phyloP scores from a whole-genome alignment of 2,888 invertebrate genomes.

The Tineola bisselliella region DNA sequence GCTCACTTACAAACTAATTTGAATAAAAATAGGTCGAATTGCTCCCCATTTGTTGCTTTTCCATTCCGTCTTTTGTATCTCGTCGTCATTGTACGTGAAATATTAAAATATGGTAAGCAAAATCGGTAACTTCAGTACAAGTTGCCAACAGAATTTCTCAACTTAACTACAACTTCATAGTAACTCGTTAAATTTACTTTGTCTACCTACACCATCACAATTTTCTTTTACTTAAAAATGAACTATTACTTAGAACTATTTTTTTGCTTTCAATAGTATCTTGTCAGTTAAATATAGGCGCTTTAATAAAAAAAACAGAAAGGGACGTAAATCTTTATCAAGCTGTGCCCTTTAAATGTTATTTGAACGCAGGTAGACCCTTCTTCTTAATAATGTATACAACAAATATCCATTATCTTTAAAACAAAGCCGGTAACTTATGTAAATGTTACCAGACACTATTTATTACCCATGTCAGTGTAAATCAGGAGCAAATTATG shows the following conservation, averaged over 20 bases:
- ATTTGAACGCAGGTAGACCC: neutral
- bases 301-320: neutral
- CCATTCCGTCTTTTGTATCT: conserved; percentile 47
- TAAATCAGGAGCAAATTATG: neutral
- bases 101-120: conserved; percentile 56
- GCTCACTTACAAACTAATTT: conserved; percentile 51
- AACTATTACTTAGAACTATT: neutral
- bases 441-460: too few species aligned
- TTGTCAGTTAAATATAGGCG: neutral
- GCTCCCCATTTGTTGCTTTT: conserved; percentile 48
- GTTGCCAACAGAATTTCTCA: conserved; percentile 25
- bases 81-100: conserved; percentile 37
- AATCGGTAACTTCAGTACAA: conserved; percentile 37
- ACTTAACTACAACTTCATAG: conserved; percentile 18
- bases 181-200: conserved; percentile 19
- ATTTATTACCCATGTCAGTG: too few species aligned
- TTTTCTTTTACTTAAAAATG: neutral
- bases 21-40: conserved; percentile 53
- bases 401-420: neutral
- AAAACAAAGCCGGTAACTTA: neutral
- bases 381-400: neutral
- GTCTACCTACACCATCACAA: conserved; percentile 15
- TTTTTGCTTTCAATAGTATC: neutral
- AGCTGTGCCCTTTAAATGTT: neutral
- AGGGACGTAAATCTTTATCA: neutral